These are phyloP conservation scores for Sceliomorpha sp. DNA, from an alignment of 2,888 invertebrate species.

Conservation along the genomic window DNA sequence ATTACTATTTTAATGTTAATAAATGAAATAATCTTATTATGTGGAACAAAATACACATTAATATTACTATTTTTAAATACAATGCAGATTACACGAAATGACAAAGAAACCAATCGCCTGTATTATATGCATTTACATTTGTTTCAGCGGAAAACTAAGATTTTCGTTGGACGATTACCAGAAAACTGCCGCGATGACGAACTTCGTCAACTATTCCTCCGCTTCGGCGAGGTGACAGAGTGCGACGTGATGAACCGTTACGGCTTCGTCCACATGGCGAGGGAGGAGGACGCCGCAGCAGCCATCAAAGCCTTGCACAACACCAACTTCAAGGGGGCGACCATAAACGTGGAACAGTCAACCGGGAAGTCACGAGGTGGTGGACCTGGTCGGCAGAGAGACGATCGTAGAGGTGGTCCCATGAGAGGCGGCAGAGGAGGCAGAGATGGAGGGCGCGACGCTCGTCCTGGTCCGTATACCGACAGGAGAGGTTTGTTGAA, in stretches of 20 bases:
- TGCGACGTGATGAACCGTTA: constrained; percentile 97
- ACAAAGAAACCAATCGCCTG: no score
- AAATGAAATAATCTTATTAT: no score
- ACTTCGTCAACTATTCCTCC: constrained; percentile 90
- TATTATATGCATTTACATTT: no score
- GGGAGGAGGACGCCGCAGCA: constrained; percentile 89
- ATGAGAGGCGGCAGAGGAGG: constrained; percentile 82
- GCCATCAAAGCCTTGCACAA: constrained; percentile 92
- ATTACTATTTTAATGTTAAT: no score
- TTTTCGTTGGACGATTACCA: constrained; percentile 96
- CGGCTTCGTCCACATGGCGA: constrained; percentile 95
- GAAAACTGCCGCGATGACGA: constrained; percentile 92
- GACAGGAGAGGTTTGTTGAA: constrained; percentile 76
- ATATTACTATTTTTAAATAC: no score
- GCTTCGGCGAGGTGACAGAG: constrained; percentile 93
- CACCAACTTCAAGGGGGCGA: constrained; percentile 90
- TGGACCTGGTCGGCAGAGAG: constrained; percentile 82
- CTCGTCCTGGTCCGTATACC: constrained; percentile 79
- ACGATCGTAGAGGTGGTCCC: constrained; percentile 82
- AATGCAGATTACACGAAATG: no score
- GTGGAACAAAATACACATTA: no score
- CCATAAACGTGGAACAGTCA: constrained; percentile 91
- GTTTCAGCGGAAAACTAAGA: constrained; percentile 87
- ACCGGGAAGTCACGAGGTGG: constrained; percentile 87
- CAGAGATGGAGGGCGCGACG: constrained; percentile 80